These are phyloP conservation scores for Esox masquinongy DNA, from an alignment of 2,797 vertebrate genomes.

Conservation along the genomic window DNA sequence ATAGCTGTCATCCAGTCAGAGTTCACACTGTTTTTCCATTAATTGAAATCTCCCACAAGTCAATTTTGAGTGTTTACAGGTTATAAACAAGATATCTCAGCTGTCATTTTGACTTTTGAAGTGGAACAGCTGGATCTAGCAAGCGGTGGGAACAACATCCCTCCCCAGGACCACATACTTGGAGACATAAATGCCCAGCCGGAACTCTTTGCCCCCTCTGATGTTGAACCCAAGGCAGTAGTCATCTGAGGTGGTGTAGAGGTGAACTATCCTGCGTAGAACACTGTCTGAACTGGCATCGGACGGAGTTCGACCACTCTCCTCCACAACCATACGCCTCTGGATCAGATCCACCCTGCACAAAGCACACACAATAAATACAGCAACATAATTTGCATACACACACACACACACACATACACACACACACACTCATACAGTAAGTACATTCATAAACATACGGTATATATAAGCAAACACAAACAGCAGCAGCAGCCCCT, in stretches of 20 bases:
- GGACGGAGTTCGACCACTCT: slow-evolving; percentile 76
- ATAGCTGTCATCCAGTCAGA: background rate
- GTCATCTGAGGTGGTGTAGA: slow-evolving; percentile 95
- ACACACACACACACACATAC: background rate
- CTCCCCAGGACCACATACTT: slow-evolving; percentile 79
- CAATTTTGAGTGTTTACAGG: background rate
- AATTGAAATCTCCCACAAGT: background rate
- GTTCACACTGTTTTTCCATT: background rate
- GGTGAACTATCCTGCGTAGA: slow-evolving; percentile 86
- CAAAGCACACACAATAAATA: slow-evolving; percentile 16
- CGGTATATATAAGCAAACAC: slow-evolving; percentile 1
- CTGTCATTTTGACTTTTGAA: background rate
- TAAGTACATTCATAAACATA: background rate
- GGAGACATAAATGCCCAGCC: slow-evolving; percentile 97
- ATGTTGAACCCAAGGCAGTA: slow-evolving; percentile 98
- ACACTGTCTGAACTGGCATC: slow-evolving; percentile 83
- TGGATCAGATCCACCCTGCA: slow-evolving; percentile 94
- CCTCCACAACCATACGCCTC: slow-evolving; percentile 90
- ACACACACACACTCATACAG: background rate
- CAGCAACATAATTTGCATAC: background rate
- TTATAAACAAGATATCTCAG: background rate
- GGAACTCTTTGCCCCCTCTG: slow-evolving; percentile 94
- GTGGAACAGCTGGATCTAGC: background rate
- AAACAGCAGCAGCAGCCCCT: slow-evolving; percentile 12
- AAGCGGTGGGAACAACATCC: background rate